Evolutionary conservation across 2,888 invertebrate species (phyloP).

Genomic region (Adineta ricciae): DNA sequence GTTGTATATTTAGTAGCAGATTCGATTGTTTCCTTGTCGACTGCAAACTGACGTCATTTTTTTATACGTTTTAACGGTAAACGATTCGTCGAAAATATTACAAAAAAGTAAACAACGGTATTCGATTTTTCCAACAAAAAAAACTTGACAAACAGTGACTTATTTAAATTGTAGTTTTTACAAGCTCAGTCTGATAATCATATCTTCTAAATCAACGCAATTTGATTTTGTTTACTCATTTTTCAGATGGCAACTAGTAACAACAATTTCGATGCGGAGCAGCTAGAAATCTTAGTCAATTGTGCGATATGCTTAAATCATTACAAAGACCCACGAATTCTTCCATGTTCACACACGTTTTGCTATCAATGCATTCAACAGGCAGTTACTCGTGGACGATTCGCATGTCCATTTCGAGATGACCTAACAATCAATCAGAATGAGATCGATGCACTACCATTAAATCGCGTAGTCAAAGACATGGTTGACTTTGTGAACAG

Average conservation of each 20-base stretch:
- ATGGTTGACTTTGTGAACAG: neutral
- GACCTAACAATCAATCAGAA: neutral
- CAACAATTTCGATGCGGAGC: neutral
- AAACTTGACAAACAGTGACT: no score
- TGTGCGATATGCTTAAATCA: slow-evolving; percentile 96
- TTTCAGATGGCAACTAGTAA: neutral
- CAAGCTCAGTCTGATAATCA: no score
- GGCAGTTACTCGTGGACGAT: neutral
- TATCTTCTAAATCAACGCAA: no score
- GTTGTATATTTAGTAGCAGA: no score
- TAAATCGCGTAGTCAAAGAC: neutral
- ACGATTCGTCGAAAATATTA: no score
- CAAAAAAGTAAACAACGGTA: no score
- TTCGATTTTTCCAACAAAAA: no score
- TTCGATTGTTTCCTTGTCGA: no score
- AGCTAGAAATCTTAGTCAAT: slow-evolving; percentile 61
- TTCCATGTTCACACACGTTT: slow-evolving; percentile 98
- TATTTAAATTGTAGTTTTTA: no score
- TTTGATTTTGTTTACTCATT: no score
- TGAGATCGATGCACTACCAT: neutral
- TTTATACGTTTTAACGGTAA: no score
- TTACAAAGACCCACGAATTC: slow-evolving; percentile 84
- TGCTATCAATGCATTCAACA: slow-evolving; percentile 58
- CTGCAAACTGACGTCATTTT: no score
- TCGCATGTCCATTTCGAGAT: neutral